Base-by-base conservation (phyloP, 2,797 vertebrate species). In the Iguana delicatissima region DNA sequence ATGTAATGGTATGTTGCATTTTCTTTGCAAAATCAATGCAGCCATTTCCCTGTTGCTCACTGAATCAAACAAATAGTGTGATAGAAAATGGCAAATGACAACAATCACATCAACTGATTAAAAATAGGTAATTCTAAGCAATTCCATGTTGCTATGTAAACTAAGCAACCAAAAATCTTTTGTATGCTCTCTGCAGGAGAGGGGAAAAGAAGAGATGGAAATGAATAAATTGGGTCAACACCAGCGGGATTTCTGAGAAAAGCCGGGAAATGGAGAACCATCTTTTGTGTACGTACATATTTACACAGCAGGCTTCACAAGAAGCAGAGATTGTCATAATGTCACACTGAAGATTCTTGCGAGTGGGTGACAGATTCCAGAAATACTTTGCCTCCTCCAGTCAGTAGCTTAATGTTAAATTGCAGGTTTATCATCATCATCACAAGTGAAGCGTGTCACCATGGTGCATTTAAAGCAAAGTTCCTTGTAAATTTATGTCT, bases 351-450 rank as follows among this genome's bases (percentile, higher is more conserved):
- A 86, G 42, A 62, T 81, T 82, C 74, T 90, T 24, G 24, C 0
- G 32, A 94, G 0, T 91, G 74, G 76, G 4, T 86, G 26, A 76
- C 89, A 5, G 9, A 72, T 94, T 91, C 18, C 6, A 93, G 93
- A 93, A 74, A 67, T 87, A 13, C 0, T 80, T 90, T 88, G 90
- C 35, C 88, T 88, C 35, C 64, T 87, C 9, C 13, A 87, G 52
- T 95, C 57, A 90, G 26, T 69, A 42, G 9, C 50, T 93, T 89
- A 92, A 57, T 20, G 95, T 92, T 90, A 88, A 91, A 92, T 86
- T 92, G 29, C 64, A 76, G 13, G 3, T 55, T 94, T 92, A 64
- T 92, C 32, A 26, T 82, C 32, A 26, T 82, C 81, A 91, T 89
- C 86, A 79, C 1, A 87, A n/a, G 32, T 83, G 59, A 88, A 62